phyloP scores from a whole-genome alignment of 2,113 vertebrate species.

The Gadus chalcogrammus region DNA sequence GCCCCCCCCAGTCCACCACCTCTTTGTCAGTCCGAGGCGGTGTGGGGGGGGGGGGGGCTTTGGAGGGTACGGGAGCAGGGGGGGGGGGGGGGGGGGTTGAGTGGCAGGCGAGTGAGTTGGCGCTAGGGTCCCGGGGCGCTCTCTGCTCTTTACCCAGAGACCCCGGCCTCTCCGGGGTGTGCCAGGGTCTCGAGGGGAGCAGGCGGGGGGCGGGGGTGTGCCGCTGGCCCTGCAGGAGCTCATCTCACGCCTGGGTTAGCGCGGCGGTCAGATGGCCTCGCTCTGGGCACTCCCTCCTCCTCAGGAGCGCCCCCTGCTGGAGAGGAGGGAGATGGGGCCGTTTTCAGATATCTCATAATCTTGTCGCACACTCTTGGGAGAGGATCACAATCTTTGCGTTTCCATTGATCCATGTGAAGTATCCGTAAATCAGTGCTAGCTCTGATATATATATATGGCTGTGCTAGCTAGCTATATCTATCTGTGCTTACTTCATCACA shows the following conservation, averaged over 20 bases:
- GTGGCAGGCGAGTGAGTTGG: slow-evolving; percentile 31
- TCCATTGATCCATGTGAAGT: neutral
- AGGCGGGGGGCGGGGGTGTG: slow-evolving; percentile 35
- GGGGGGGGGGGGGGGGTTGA: slow-evolving; percentile 11
- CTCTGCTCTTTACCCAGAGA: neutral
- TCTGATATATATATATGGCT: too few relatives aligned
- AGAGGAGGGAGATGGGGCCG: neutral
- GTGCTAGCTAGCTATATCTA: too few relatives aligned
- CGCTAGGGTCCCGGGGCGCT: slow-evolving; percentile 30
- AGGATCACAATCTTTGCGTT: neutral
- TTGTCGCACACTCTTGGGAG: neutral
- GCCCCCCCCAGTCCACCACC: neutral
- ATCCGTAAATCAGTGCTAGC: too few relatives aligned
- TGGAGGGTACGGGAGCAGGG: neutral
- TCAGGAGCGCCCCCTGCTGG: slow-evolving; percentile 82
- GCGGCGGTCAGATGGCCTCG: slow-evolving; percentile 85
- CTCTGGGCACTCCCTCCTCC: slow-evolving; percentile 84
- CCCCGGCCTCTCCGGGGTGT: slow-evolving; percentile 27
- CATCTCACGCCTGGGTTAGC: slow-evolving; percentile 75
- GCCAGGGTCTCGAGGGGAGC: slow-evolving; percentile 23
- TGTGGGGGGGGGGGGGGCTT: slow-evolving; percentile 9
- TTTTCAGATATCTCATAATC: neutral
- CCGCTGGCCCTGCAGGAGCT: slow-evolving; percentile 69
- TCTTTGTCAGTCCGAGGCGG: slow-evolving; percentile 20
- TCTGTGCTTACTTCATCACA: too few relatives aligned